phyloP scores from a whole-genome alignment of 2,888 invertebrate species.

The Brachylomia viminalis region DNA sequence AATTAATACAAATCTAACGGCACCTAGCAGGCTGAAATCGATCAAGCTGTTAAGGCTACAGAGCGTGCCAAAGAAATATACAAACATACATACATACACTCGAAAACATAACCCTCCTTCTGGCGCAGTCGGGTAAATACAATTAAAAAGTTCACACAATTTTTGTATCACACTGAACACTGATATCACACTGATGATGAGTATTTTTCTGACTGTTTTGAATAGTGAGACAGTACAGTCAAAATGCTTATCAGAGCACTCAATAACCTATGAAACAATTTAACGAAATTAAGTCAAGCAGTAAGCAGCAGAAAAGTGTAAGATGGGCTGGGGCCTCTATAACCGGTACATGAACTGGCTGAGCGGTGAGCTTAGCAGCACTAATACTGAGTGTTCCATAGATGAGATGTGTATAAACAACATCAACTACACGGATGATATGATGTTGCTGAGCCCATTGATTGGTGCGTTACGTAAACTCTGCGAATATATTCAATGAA shows the following conservation, averaged over 20 bases:
- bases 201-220: background rate
- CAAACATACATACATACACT: too few relatives aligned
- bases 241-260: too few relatives aligned
- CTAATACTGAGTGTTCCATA: background rate
- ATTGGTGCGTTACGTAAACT: background rate
- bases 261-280: too few relatives aligned
- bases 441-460: background rate
- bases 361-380: background rate
- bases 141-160: background rate
- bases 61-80: too few relatives aligned
- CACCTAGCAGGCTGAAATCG: too few relatives aligned
- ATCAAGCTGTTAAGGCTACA: too few relatives aligned
- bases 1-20: too few relatives aligned
- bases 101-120: too few relatives aligned
- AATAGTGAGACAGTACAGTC: background rate
- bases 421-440: background rate
- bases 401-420: background rate
- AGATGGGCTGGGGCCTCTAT: background rate
- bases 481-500: background rate
- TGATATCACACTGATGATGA: background rate
- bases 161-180: background rate
- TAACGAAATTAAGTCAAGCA: background rate
- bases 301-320: background rate
- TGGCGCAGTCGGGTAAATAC: too few relatives aligned
- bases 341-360: background rate